Conservation (phyloP, 2,797 vertebrate species). For the Melopsittacus undulatus region DNA sequence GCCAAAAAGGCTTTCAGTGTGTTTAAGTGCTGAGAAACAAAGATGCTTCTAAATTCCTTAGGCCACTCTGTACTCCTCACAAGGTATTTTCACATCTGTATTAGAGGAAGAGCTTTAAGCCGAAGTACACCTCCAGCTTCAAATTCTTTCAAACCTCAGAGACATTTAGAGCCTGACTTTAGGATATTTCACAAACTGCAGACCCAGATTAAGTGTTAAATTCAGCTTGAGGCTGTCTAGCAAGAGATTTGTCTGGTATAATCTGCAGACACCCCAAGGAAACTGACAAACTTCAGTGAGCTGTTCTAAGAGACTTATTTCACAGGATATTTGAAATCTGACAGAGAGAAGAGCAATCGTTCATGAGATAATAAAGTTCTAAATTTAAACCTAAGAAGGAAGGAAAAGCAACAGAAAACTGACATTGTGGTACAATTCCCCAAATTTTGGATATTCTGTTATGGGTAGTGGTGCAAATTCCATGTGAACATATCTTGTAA, state of each 20-base stretch:
- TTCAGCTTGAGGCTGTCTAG: neutral
- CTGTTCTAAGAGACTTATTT: neutral
- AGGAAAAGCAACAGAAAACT: neutral
- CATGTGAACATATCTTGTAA: neutral
- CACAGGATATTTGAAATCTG: neutral
- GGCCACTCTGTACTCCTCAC: neutral
- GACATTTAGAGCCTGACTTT: neutral
- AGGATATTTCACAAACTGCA: neutral
- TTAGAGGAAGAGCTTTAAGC: neutral
- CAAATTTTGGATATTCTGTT: neutral
- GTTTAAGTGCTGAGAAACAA: neutral
- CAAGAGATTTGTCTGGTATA: neutral
- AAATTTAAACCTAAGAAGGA: neutral
- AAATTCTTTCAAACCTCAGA: neutral
- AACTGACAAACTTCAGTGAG: neutral
- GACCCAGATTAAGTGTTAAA: neutral
- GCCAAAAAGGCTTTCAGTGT: conserved; percentile 13
- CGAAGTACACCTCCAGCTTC: neutral
- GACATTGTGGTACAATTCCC: neutral
- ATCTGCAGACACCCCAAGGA: neutral
- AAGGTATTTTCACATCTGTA: neutral
- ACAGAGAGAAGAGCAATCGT: neutral
- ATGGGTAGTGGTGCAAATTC: neutral
- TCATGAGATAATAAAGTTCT: neutral
- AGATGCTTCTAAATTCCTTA: conserved; percentile 6